These are phyloP conservation scores for Nemurella pictetii DNA, from an alignment of 2,888 invertebrate genomes.

Conservation along the genomic window DNA sequence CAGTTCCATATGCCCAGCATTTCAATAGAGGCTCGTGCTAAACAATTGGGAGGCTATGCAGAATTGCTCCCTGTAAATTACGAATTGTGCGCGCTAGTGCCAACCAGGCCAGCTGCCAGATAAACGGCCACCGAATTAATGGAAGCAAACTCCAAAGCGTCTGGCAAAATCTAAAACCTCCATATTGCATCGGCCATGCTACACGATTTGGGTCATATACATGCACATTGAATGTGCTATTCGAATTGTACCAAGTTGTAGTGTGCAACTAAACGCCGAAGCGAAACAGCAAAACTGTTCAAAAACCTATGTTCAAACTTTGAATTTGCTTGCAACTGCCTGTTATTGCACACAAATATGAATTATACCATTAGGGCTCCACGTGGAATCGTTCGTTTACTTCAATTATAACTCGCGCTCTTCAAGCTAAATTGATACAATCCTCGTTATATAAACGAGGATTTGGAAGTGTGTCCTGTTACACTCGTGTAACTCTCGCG, in stretches of 20 bases:
- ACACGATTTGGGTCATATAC: constrained; percentile 10
- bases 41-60: neutral
- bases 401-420: neutral
- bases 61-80: neutral
- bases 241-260: neutral
- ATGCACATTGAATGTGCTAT: neutral
- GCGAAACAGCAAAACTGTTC: neutral
- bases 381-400: neutral
- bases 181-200: neutral
- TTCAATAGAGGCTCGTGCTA: neutral
- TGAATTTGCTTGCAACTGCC: neutral
- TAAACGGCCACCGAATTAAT: constrained; percentile 17
- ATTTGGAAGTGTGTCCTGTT: neutral
- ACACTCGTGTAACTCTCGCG: neutral
- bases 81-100: neutral
- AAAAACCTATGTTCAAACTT: too few species aligned
- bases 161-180: constrained; percentile 19
- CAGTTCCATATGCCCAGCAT: neutral
- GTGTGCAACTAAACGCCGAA: neutral
- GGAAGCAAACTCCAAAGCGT: constrained; percentile 21
- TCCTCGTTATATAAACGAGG: neutral
- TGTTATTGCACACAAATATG: neutral
- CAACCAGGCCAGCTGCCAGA: constrained; percentile 10
- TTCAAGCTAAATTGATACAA: neutral
- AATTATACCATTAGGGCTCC: neutral